Evolutionary conservation across 1,140 invertebrate genomes (phyloP).

Genomic region (Drosophila ercepeae): DNA sequence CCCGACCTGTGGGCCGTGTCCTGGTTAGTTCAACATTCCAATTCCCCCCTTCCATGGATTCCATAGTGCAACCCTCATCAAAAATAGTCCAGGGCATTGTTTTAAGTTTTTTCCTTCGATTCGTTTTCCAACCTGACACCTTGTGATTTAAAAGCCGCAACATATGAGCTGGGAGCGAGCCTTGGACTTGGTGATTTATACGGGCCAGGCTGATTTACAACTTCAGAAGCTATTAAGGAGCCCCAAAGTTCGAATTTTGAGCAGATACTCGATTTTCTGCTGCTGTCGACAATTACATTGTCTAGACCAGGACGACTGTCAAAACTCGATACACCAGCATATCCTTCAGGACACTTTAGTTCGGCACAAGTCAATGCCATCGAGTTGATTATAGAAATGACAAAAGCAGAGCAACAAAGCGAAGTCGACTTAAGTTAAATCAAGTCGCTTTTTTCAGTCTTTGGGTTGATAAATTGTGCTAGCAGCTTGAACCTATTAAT

Average conservation of each 20-base stretch:
- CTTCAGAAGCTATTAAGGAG: slow-evolving; percentile 47
- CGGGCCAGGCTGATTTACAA: slow-evolving; percentile 61
- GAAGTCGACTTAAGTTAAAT: slow-evolving; percentile 9
- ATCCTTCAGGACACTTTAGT: slow-evolving; percentile 7
- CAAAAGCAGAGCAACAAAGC: slow-evolving; percentile 52
- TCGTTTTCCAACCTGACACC: slow-evolving; percentile 54
- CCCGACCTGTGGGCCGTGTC: slow-evolving; percentile 29
- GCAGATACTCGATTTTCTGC: slow-evolving; percentile 36
- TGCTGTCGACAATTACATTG: slow-evolving; percentile 65
- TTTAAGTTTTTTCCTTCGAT: slow-evolving; percentile 8
- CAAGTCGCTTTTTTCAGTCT: slow-evolving; percentile 36
- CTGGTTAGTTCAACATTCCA: slow-evolving; percentile 43
- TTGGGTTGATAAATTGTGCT: slow-evolving; percentile 63
- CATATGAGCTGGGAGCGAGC: slow-evolving; percentile 45
- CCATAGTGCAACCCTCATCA: slow-evolving; percentile 59
- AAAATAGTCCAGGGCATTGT: slow-evolving; percentile 34
- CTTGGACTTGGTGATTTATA: slow-evolving; percentile 64
- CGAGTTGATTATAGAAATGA: slow-evolving; percentile 75
- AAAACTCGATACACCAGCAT: slow-evolving; percentile 43
- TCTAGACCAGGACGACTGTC: slow-evolving; percentile 70
- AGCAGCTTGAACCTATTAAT: slow-evolving; percentile 60
- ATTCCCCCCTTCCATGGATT: slow-evolving; percentile 8
- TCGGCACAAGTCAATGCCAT: slow-evolving; percentile 41
- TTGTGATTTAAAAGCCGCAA: slow-evolving; percentile 79
- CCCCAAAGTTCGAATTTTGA: not conserved